These are phyloP conservation scores for Helostoma temminkii DNA, from an alignment of 2,797 vertebrate genomes.

Conservation along the genomic window DNA sequence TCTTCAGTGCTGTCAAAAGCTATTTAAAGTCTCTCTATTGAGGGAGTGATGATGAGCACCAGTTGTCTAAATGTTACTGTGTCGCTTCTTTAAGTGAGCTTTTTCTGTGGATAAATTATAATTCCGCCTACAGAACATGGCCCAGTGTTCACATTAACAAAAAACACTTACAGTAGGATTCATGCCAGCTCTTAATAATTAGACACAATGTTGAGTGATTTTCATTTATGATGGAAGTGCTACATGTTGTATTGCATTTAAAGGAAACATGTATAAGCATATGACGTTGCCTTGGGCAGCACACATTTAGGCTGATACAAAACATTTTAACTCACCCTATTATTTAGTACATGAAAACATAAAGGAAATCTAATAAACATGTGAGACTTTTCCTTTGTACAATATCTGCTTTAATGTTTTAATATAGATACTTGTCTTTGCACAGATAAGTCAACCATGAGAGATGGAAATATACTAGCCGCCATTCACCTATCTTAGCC, in stretches of 20 bases:
- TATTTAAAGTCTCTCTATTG: slow-evolving; percentile 1
- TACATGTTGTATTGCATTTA: too few relatives aligned
- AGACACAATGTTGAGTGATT: too few relatives aligned
- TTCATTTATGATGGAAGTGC: too few relatives aligned
- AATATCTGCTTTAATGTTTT: slow-evolving; percentile 8
- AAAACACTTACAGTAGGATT: too few relatives aligned
- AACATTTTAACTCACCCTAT: too few relatives aligned
- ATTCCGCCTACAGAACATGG: not conserved
- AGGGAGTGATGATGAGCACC: slow-evolving; percentile 7
- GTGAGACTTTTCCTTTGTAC: too few relatives aligned
- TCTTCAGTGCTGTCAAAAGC: slow-evolving; percentile 20
- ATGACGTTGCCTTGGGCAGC: too few relatives aligned
- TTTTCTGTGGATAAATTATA: not conserved
- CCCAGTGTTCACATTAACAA: not conserved
- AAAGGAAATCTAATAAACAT: too few relatives aligned
- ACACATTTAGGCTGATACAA: too few relatives aligned
- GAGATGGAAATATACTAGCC: not conserved
- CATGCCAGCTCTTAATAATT: too few relatives aligned
- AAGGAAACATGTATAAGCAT: too few relatives aligned
- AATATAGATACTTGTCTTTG: not conserved
- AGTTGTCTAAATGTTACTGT: not conserved
- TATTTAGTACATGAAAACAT: too few relatives aligned
- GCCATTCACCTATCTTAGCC: not conserved
- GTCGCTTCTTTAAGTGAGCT: not conserved
- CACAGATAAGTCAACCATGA: not conserved